Conservation (phyloP, 64 coral and sea anemone genomes). For the Porites australiensis region DNA sequence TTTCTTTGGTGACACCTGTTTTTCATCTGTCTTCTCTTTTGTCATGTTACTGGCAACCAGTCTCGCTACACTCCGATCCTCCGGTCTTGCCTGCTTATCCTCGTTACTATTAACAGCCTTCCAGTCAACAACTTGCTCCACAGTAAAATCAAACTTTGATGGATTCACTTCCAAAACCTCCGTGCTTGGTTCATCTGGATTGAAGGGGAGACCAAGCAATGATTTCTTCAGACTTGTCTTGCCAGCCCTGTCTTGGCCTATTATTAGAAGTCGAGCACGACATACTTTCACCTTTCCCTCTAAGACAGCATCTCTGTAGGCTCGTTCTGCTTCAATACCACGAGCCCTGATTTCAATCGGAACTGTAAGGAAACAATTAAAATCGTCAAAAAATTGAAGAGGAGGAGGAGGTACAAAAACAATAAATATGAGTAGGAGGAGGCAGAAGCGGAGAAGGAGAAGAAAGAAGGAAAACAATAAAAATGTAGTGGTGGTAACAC, state of each 20-base stretch:
- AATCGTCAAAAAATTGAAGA: too few relatives aligned
- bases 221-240: slow-evolving; percentile 41
- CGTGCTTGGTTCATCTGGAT: slow-evolving; percentile 33
- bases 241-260: slow-evolving; percentile 41
- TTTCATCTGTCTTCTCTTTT: neutral
- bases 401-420: too few relatives aligned
- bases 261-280: slow-evolving; percentile 37
- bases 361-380: neutral
- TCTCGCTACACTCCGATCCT: slow-evolving; percentile 21
- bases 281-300: slow-evolving; percentile 36
- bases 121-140: slow-evolving; percentile 20
- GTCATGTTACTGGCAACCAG: slow-evolving; percentile 6
- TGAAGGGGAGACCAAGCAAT: slow-evolving; percentile 23
- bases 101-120: neutral
- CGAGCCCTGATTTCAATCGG: slow-evolving; percentile 31
- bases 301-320: slow-evolving; percentile 24
- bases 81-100: neutral
- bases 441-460: too few relatives aligned
- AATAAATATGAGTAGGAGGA: too few relatives aligned
- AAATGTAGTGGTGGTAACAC: too few relatives aligned
- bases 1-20: neutral
- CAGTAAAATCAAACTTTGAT: slow-evolving; percentile 13
- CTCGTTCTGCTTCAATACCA: slow-evolving; percentile 18
- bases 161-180: slow-evolving; percentile 22
- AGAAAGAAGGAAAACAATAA: too few relatives aligned